Evolutionary conservation across 2,888 invertebrate species (phyloP), one percentile per base, ranked within the genome.

Genomic region (Orthonevra nobilis): DNA sequence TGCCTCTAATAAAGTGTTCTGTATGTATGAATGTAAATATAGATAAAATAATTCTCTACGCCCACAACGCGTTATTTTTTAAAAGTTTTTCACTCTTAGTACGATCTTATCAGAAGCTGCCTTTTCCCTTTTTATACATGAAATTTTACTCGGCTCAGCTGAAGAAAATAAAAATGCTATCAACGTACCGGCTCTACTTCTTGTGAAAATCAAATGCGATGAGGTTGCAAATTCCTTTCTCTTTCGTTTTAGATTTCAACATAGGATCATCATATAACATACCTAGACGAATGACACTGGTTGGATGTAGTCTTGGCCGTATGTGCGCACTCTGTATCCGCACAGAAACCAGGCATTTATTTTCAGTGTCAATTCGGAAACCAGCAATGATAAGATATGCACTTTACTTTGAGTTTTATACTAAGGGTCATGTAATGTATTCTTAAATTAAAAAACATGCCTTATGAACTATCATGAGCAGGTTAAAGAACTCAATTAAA

Each of bases 211-310:
- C 23, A 58, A n/a, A 56, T 36, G 20, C 9, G 58, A 26, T 64
- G 46, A 70, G 44, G 70, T 70, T 64, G 64, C 70, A 44, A 64
- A 64, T 77, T 77, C 75, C 58, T 77, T 70, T 77, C 75, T 52
- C 56, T 60, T 23, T 28, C 75, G 70, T 77, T 58, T 77, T 15
- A 64, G 50, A 70, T 77, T 77, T 77, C 75, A 77, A 30, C 52
- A 12, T 56, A 63, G 63, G 63, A 70, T 77, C 58, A 50, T 50
- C 54, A 50, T 58, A 56, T 70, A 48, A 34, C 40, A 9, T 50
- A 20, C 36, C 17, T 14, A 32, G 46, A 42, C 15, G 48, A n/a
- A 42, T 44, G 42, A 44, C 42, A 60, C 30, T 2, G 10, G 44
- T 15, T 12, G 28, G 15, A 3, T n/a, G 34, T 46, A n/a, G n/a